These are phyloP conservation scores for Verasper variegatus DNA, from an alignment of 2,113 vertebrate species.

Conservation along the genomic window DNA sequence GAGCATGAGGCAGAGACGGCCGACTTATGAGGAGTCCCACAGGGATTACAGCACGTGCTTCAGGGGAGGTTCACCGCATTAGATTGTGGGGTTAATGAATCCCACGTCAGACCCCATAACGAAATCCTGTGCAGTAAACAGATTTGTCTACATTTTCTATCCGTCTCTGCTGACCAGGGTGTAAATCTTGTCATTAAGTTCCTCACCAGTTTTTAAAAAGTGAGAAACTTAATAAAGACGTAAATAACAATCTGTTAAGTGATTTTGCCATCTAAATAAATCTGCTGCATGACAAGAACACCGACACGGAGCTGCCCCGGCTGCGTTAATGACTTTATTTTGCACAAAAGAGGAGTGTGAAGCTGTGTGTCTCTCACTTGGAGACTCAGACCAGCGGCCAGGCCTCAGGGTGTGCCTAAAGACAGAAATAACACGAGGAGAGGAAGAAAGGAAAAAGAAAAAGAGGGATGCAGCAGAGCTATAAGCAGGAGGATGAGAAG, in stretches of 20 bases:
- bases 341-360: conserved; percentile 18
- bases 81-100: conserved; percentile 64
- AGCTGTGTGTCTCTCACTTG: conserved; percentile 11
- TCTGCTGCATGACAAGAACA: conserved; percentile 29
- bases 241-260: background rate
- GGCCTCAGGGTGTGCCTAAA: conserved; percentile 52
- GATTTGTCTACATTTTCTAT: conserved; percentile 19
- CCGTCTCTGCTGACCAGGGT: background rate
- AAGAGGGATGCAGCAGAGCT: conserved; percentile 1
- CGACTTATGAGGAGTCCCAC: conserved; percentile 57
- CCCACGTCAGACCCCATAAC: conserved; percentile 56
- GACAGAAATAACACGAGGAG: conserved; percentile 29
- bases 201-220: background rate
- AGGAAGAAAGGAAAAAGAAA: background rate
- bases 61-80: conserved; percentile 35
- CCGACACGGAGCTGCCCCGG: conserved; percentile 29
- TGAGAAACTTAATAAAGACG: conserved; percentile 6
- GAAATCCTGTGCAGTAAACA: conserved; percentile 53
- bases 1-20: conserved; percentile 31
- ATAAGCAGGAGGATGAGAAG: conserved; percentile 5
- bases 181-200: conserved; percentile 2
- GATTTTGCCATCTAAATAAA: conserved; percentile 40
- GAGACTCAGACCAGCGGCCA: conserved; percentile 44
- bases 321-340: conserved; percentile 37
- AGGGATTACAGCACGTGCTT: conserved; percentile 59